These are phyloP conservation scores for Rousettus madagascariensis DNA, from an alignment of 2,797 vertebrate genomes.

Conservation along the genomic window DNA sequence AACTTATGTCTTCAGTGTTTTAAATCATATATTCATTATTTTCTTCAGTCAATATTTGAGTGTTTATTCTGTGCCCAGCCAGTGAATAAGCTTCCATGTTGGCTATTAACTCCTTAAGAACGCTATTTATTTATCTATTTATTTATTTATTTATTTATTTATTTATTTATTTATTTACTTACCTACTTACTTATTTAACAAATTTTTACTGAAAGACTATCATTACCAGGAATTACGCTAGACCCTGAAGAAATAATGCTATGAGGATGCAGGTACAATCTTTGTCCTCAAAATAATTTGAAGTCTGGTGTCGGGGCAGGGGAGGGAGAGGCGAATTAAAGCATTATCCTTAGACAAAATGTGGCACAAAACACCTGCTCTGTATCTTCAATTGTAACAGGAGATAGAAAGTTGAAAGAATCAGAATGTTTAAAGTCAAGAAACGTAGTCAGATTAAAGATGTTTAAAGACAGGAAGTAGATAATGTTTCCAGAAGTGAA, in stretches of 20 bases:
- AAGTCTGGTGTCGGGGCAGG: accelerated
- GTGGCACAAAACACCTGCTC: neutral
- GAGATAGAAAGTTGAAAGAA: neutral
- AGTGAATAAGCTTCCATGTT: neutral
- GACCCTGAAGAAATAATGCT: neutral
- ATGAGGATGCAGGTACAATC: neutral
- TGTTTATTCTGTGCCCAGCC: neutral
- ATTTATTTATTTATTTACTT: too few species aligned
- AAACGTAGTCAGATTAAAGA: neutral
- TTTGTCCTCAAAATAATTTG: neutral
- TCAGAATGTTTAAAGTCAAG: neutral
- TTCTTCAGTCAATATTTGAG: neutral
- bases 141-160: too few species aligned
- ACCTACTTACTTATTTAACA: neutral
- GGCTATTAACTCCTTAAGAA: neutral
- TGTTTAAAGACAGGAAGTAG: neutral
- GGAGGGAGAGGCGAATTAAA: neutral
- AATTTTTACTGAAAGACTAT: neutral
- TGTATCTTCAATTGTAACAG: neutral
- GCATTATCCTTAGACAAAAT: neutral
- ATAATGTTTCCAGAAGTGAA: neutral
- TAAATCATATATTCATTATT: neutral
- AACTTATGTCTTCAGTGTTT: neutral
- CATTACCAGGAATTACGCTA: neutral
- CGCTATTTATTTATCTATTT: too few species aligned